Conservation (phyloP, 2,113 vertebrate genomes). For the Nothoprocta perdicaria region DNA sequence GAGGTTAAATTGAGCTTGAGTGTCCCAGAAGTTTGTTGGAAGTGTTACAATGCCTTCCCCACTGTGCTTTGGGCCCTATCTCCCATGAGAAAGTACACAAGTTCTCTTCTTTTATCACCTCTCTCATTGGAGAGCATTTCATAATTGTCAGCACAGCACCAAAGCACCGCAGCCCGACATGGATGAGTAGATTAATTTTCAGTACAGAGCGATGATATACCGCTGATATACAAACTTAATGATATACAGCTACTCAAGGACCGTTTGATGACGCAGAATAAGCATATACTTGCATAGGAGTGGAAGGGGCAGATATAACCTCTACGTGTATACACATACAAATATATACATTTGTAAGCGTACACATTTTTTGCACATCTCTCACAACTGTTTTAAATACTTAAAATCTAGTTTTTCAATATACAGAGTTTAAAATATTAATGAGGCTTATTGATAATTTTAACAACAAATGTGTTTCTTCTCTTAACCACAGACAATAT, state of each 20-base stretch:
- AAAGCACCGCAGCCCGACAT: neutral
- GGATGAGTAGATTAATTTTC: neutral
- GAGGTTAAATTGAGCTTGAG: conserved; percentile 33
- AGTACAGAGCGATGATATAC: neutral
- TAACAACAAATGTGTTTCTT: neutral
- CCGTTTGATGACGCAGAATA: neutral
- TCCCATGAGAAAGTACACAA: neutral
- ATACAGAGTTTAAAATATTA: neutral
- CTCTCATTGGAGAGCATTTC: neutral
- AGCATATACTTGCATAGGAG: neutral
- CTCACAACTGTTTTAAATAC: neutral
- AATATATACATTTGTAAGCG: too few relatives aligned
- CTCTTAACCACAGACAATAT: neutral
- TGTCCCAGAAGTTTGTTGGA: neutral
- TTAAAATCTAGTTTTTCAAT: neutral
- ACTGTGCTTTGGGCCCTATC: neutral
- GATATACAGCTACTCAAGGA: neutral
- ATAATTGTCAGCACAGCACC: neutral
- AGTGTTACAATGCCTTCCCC: neutral
- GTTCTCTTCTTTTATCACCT: neutral
- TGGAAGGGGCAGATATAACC: neutral
- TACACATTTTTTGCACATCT: neutral
- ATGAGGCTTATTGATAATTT: neutral
- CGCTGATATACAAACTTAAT: too few relatives aligned
- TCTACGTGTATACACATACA: neutral